A percentile compares a stretch with the other conserved stretches of the same genome.
phyloP scores from a whole-genome alignment of 2,797 vertebrate species.

The Chelmon rostratus region DNA sequence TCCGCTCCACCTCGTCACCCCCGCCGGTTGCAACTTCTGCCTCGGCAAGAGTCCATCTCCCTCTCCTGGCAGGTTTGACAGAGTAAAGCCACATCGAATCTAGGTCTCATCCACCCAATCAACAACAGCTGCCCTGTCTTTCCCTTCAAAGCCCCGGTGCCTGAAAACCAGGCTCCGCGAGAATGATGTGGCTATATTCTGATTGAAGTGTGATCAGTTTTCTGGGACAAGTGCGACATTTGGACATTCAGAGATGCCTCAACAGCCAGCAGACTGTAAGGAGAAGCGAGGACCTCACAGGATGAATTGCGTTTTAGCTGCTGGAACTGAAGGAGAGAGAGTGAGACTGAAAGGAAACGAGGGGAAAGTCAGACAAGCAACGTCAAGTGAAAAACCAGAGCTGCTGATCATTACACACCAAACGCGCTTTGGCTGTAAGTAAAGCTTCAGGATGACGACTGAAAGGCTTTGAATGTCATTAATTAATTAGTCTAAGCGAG shows the following conservation, averaged over 20 bases:
- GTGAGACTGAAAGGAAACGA: background rate
- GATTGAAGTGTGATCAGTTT: conserved; percentile 44
- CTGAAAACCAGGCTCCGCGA: conserved; percentile 15
- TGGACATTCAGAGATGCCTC: conserved; percentile 28
- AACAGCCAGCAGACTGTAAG: background rate
- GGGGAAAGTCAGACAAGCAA: conserved; percentile 6
- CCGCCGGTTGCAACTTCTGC: conserved; percentile 64
- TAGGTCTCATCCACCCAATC: conserved; percentile 51
- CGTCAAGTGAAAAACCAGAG: conserved; percentile 26
- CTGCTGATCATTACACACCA: conserved; percentile 36
- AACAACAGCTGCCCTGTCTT: conserved; percentile 44
- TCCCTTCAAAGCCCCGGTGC: conserved; percentile 16
- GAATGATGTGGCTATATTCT: conserved; percentile 20
- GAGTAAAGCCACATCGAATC: conserved; percentile 53
- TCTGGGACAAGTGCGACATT: conserved; percentile 11
- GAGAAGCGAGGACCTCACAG: background rate
- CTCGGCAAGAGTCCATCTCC: conserved; percentile 67
- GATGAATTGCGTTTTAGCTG: background rate
- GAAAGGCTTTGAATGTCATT: conserved; percentile 69
- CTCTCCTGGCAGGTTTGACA: conserved; percentile 71
- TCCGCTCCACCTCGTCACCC: conserved; percentile 72
- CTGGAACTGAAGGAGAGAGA: background rate
- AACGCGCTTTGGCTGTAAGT: conserved; percentile 35
- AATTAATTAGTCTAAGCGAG: conserved; percentile 66
- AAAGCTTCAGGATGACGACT: conserved; percentile 58